Conservation (phyloP, 2,113 vertebrate genomes). For the Suncus etruscus region DNA sequence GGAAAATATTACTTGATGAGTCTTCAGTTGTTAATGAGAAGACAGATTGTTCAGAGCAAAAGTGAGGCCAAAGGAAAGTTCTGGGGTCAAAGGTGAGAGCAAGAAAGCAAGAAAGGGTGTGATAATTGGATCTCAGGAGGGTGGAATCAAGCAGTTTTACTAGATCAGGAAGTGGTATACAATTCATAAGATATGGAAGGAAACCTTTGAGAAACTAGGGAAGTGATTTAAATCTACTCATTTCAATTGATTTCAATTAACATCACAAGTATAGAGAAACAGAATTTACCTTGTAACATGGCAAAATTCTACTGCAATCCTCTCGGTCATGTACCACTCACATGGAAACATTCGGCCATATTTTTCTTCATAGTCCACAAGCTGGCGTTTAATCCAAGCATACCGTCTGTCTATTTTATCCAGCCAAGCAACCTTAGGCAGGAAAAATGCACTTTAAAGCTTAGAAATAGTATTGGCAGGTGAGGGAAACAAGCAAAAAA, state of each 20-base stretch:
- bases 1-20: neutral
- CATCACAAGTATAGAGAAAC: neutral
- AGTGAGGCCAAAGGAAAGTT: neutral
- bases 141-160: neutral
- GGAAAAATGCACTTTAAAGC: constrained; percentile 25
- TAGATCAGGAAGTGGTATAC: neutral
- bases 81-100: neutral
- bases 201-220: neutral
- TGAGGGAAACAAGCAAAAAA: constrained; percentile 54
- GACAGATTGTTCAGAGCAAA: neutral
- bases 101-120: neutral
- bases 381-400: constrained; percentile 97
- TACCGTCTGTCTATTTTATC: constrained; percentile 98
- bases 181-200: neutral
- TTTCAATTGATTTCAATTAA: neutral
- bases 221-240: neutral
- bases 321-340: constrained; percentile 98
- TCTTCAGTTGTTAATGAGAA: neutral
- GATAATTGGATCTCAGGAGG: no score
- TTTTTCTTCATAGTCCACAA: constrained; percentile 99
- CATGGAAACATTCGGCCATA: constrained; percentile 96
- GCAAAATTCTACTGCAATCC: constrained; percentile 98
- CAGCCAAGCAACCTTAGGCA: constrained; percentile 95
- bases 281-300: constrained; percentile 93
- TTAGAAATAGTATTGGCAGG: constrained; percentile 14